phyloP scores from a whole-genome alignment of 2,797 vertebrate genomes.

The Cyclura pinguis region DNA sequence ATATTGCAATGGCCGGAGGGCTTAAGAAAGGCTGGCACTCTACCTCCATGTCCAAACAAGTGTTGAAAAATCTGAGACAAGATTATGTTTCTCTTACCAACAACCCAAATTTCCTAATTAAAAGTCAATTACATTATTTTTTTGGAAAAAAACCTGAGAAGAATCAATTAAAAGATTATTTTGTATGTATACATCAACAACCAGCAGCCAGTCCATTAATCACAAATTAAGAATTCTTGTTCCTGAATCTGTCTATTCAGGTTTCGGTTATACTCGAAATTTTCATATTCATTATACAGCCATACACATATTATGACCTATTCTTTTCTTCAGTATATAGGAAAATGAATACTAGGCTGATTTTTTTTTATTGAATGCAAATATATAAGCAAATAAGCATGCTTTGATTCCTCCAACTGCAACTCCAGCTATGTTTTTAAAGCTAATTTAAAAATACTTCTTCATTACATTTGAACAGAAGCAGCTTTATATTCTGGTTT shows the following conservation, averaged over 20 bases:
- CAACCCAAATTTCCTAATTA: background rate
- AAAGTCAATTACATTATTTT: background rate
- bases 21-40: background rate
- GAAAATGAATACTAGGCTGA: background rate
- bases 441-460: background rate
- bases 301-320: background rate
- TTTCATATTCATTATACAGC: background rate
- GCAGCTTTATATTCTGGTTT: background rate
- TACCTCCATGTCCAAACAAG: background rate
- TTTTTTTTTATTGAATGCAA: background rate
- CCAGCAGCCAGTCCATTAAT: background rate
- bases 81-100: background rate
- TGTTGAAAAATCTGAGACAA: background rate
- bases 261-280: background rate
- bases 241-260: background rate
- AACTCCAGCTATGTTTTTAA: background rate
- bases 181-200: background rate
- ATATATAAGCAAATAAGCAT: background rate
- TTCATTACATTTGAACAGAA: constrained; percentile 30
- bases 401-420: background rate
- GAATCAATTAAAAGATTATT: background rate
- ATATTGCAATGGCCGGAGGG: background rate
- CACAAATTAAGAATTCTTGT: background rate
- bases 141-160: background rate
- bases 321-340: background rate